Percentiles rank a stretch among this genome's conserved stretches.
phyloP scores from a whole-genome alignment of 2,113 vertebrate species.

The Myrmophylax atrothorax region DNA sequence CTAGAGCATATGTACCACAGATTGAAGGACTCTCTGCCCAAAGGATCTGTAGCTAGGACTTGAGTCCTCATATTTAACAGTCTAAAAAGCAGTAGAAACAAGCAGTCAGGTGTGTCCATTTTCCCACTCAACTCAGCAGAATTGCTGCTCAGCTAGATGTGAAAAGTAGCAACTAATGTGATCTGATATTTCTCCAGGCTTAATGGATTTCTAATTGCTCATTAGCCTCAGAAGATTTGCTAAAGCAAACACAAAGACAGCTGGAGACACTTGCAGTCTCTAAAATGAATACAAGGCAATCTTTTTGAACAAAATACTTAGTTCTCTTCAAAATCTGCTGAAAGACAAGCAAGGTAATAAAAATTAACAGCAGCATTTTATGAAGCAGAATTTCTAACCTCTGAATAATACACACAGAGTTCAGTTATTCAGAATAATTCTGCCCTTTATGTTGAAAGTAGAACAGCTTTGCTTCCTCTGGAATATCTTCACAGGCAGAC shows the following conservation, averaged over 20 bases:
- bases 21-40: neutral
- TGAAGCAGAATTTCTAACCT: neutral
- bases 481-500: neutral
- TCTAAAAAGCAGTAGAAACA: neutral
- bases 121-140: neutral
- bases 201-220: conserved; percentile 15
- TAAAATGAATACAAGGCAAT: neutral
- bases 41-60: neutral
- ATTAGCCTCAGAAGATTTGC: conserved; percentile 13
- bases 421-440: neutral
- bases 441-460: neutral
- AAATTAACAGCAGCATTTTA: neutral
- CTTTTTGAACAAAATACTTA: neutral
- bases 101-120: neutral
- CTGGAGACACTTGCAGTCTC: neutral
- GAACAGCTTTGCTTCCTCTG: conserved; percentile 1
- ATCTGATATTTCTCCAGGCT: neutral
- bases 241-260: conserved; percentile 9
- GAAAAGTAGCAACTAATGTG: neutral
- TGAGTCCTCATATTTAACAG: neutral
- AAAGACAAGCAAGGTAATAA: neutral
- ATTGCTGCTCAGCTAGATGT: neutral
- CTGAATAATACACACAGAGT: neutral
- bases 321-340: neutral
- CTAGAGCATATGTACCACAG: neutral